Conservation (phyloP, 2,797 vertebrate genomes). For the Xenopus petersii region DNA sequence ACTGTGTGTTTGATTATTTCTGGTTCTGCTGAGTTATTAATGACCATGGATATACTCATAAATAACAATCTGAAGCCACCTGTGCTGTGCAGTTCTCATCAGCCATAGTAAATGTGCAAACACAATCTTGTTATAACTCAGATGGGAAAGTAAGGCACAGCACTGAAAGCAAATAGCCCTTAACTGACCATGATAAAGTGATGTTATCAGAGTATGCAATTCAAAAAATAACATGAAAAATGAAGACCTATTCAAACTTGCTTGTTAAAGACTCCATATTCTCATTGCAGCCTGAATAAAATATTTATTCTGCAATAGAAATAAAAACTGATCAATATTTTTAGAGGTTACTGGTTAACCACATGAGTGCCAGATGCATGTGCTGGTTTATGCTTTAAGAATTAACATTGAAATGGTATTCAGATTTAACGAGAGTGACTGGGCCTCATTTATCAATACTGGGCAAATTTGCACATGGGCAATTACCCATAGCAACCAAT, state of each 20-base stretch:
- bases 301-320: not conserved
- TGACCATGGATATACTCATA: conserved; percentile 38
- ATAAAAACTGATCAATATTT: conserved; percentile 10
- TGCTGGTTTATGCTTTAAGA: too few relatives aligned
- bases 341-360: not conserved
- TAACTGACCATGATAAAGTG: conserved; percentile 50
- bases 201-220: conserved; percentile 47
- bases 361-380: not conserved
- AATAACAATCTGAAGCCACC: conserved; percentile 49
- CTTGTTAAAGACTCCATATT: conserved; percentile 48
- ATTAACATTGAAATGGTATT: too few relatives aligned
- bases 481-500: too few relatives aligned
- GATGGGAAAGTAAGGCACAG: conserved; percentile 46
- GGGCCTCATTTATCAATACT: too few relatives aligned
- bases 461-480: too few relatives aligned
- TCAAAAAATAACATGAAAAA: conserved; percentile 50
- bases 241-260: conserved; percentile 42
- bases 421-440: too few relatives aligned
- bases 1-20: conserved; percentile 46
- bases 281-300: conserved; percentile 29
- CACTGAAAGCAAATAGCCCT: conserved; percentile 49
- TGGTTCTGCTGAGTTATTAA: conserved; percentile 46
- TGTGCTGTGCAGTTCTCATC: conserved; percentile 44
- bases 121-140: conserved; percentile 50
- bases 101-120: conserved; percentile 49